phyloP scores from a whole-genome alignment of 2,113 vertebrate genomes.

The Rattus rattus region DNA sequence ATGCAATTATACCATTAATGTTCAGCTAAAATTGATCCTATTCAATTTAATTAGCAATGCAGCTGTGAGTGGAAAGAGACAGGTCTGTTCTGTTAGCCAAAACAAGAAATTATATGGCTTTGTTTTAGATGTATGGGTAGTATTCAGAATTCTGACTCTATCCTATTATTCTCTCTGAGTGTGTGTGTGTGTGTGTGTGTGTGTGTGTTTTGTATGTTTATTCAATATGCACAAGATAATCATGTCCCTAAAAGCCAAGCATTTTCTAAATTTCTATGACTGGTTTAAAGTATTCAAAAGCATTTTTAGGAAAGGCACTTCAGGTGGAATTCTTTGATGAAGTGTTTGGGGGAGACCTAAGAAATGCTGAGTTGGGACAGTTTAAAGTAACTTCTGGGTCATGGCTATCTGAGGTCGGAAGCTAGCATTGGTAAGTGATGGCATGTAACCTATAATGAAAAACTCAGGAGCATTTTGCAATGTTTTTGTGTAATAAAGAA shows the following conservation, averaged over 20 bases:
- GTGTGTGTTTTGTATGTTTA: not conserved
- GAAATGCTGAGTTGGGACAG: not conserved
- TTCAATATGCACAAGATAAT: not conserved
- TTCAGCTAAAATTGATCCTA: constrained; percentile 81
- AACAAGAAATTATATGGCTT: constrained; percentile 56
- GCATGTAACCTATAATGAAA: not conserved
- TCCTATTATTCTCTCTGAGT: not conserved
- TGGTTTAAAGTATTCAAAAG: not conserved
- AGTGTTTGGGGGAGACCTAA: not conserved
- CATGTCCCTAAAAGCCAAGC: accelerated
- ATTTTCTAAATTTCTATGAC: not conserved
- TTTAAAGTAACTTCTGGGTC: not conserved
- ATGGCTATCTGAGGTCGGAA: not conserved
- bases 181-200: not conserved
- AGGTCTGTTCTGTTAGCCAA: constrained; percentile 68
- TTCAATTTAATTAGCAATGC: constrained; percentile 82
- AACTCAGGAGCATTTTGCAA: not conserved
- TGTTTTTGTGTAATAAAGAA: not conserved
- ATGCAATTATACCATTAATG: constrained; percentile 84
- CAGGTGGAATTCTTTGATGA: too few relatives aligned
- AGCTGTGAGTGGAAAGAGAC: constrained; percentile 74
- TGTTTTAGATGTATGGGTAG: not conserved
- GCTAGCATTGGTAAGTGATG: accelerated
- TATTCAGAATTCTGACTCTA: constrained; percentile 32
- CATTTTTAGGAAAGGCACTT: not conserved